phyloP scores from a whole-genome alignment of 1,140 invertebrate genomes.

The Brachionus rotundiformis region DNA sequence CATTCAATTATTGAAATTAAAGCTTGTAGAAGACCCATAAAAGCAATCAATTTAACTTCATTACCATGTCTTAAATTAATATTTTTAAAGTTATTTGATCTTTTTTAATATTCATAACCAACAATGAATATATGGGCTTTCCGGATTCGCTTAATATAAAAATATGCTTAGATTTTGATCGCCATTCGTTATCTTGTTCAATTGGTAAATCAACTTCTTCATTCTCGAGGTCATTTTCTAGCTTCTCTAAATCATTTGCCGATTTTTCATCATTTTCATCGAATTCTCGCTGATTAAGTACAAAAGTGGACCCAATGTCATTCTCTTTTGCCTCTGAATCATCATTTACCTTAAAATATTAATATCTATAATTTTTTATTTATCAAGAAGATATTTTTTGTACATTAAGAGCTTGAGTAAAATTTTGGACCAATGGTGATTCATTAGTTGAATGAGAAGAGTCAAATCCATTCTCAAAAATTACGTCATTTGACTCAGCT shows the following conservation, averaged over 20 bases:
- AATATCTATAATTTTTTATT: too few relatives aligned
- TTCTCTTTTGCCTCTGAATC: background rate
- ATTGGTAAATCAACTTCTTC: slow-evolving; percentile 27
- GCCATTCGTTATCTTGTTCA: slow-evolving; percentile 36
- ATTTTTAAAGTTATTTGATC: background rate
- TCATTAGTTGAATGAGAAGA: slow-evolving; percentile 5
- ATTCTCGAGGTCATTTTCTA: background rate
- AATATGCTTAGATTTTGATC: slow-evolving; percentile 73
- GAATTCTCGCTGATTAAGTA: slow-evolving; percentile 10
- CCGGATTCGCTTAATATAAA: slow-evolving; percentile 91
- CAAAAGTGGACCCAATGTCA: background rate
- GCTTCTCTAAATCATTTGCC: background rate
- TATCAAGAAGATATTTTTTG: too few relatives aligned
- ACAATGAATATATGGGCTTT: slow-evolving; percentile 92
- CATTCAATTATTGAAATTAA: slow-evolving; percentile 79
- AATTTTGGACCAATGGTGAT: slow-evolving; percentile 20
- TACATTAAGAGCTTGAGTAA: slow-evolving; percentile 4
- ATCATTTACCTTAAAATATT: background rate
- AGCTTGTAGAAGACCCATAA: slow-evolving; percentile 93
- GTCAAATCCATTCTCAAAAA: background rate
- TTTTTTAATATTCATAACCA: slow-evolving; percentile 53
- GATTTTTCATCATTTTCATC: slow-evolving; percentile 12
- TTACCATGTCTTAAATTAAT: slow-evolving; percentile 73
- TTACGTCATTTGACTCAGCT: slow-evolving; percentile 20
- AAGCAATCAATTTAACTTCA: slow-evolving; percentile 87